A percentile compares a stretch with the other conserved stretches of the same genome.
Conservation (phyloP, 2,888 invertebrate species). For the Acanthosepion esculentum region DNA sequence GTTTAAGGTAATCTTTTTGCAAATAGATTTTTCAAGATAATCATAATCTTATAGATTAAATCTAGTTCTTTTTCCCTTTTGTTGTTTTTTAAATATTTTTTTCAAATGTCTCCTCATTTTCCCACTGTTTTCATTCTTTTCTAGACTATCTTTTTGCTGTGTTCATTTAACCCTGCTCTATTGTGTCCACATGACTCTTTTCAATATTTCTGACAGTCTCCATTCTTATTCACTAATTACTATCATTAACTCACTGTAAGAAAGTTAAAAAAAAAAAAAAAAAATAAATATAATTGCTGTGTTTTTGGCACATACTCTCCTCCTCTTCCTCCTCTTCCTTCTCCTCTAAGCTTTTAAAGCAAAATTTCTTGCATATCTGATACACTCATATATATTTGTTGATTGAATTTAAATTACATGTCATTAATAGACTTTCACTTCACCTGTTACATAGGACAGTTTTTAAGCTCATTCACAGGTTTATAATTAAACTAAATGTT, state of each 20-base stretch:
- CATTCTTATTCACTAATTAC: neutral
- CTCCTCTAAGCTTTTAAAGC: neutral
- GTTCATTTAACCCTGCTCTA: neutral
- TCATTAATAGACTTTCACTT: neutral
- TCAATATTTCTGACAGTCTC: neutral
- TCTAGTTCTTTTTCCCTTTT: neutral
- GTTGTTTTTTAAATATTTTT: neutral
- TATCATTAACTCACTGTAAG: neutral
- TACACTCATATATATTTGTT: neutral
- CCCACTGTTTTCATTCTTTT: neutral
- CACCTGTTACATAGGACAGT: neutral
- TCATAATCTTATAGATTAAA: constrained; percentile 4
- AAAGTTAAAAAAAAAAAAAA: neutral
- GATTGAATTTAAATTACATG: neutral
- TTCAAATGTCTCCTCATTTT: neutral
- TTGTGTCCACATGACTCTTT: neutral
- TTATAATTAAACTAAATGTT: neutral
- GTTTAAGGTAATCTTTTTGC: too few species aligned
- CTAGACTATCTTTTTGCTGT: too few species aligned
- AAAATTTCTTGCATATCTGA: constrained; percentile 1
- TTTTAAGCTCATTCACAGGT: neutral
- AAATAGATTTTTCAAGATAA: neutral
- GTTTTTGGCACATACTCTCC: neutral
- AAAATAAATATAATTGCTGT: neutral
- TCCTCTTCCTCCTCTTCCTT: neutral